Evolutionary conservation across 2,797 vertebrate species (phyloP).

Genomic region (Paratrypauchen microcephalus): DNA sequence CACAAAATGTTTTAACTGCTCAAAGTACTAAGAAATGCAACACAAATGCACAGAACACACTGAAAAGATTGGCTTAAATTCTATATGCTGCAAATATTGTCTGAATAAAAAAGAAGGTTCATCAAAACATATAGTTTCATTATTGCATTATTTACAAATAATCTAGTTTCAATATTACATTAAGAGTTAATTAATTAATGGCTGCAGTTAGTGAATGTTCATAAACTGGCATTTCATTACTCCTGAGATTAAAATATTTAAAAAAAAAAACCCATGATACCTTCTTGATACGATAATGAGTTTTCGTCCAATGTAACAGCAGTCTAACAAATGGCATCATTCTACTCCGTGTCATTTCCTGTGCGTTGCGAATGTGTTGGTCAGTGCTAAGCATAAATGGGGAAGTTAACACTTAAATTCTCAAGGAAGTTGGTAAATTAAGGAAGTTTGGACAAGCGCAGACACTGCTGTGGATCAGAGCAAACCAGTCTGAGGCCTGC

Average conservation of each 20-base stretch:
- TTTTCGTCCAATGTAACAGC: neutral
- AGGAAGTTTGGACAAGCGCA: conserved; percentile 70
- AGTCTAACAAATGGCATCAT: conserved; percentile 2
- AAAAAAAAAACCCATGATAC: too few relatives aligned
- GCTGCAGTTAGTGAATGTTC: too few relatives aligned
- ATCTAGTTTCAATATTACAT: too few relatives aligned
- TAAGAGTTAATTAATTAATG: too few relatives aligned
- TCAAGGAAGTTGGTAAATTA: conserved; percentile 81
- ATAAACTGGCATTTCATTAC: too few relatives aligned
- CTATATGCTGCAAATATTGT: too few relatives aligned
- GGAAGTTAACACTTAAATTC: conserved; percentile 71
- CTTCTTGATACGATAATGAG: neutral
- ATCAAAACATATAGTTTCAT: too few relatives aligned
- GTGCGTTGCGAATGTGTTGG: conserved; percentile 27
- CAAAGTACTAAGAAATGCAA: neutral
- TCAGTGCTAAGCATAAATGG: conserved; percentile 58
- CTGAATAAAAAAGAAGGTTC: too few relatives aligned
- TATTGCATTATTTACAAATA: too few relatives aligned
- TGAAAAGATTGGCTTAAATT: too few relatives aligned
- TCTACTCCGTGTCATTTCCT: conserved; percentile 36
- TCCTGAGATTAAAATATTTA: too few relatives aligned
- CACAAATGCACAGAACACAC: neutral
- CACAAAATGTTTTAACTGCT: neutral
- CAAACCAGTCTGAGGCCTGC: neutral
- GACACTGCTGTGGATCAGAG: conserved; percentile 13